Evolutionary conservation across 2,797 vertebrate genomes (phyloP), one percentile per base, ranked within the genome.

Genomic region (Morelia viridis): DNA sequence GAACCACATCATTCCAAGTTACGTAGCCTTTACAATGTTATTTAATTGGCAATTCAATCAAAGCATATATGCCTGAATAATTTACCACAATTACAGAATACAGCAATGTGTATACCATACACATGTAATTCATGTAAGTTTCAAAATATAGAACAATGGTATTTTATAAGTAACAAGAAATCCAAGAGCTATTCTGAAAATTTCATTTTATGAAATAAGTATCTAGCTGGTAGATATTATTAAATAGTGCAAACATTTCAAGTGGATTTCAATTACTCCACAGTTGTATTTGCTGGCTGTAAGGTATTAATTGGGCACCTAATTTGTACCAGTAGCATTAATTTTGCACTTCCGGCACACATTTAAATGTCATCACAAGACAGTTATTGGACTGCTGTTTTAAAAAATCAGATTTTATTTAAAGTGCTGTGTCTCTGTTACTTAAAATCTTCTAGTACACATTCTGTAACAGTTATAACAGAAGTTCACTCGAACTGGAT

Each of bases 341-440:
- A 13, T 53, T 64, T 50, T 64, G 46, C 28, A 35, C 3, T 9
- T 31, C 11, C 22, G 24, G 12, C 41, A 64, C 19, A 56, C 19
- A 28, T 86, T 92, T 94, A 85, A 80, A 35, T 92, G 58, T 46
- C 76, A 89, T 3, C 76, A 91, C 3, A 92, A 60, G 22, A 61
- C 80, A 92, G 85, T 22, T 83, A 19, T 57, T 11, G 2, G 65
- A 90, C 12, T 61, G 76, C 41, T 87, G 60, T 90, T 93, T 92
- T 56, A 89, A 89, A 41, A 93, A 6, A 93, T 91, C 35, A 89
- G 91, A 94, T 88, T 95, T 10, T 28, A 93, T 86, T 92, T 94
- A 83, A 95, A 94, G 93, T 94, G 93, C 89, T 95, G 91, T 26
- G 9, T 31, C 2, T 76, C 94, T 71, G 85, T 28, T 87, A 93